A percentile compares a stretch with the other conserved stretches of the same genome.
phyloP scores from a whole-genome alignment of 2,888 invertebrate species.

The Leucophenga montana region DNA sequence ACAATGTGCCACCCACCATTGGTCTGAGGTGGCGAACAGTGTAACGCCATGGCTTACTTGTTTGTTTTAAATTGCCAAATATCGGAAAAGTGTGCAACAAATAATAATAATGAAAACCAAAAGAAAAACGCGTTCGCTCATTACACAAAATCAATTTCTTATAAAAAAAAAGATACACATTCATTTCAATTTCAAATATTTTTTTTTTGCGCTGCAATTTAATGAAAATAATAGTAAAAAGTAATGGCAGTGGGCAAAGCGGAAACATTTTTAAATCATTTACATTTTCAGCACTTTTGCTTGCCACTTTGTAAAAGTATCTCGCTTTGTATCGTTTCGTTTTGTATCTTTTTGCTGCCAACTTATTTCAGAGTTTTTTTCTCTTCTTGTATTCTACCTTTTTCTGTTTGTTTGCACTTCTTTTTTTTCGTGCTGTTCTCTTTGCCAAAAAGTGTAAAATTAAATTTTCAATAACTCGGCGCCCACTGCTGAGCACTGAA shows the following conservation, averaged over 20 bases:
- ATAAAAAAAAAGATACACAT: not conserved
- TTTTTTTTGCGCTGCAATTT: no score
- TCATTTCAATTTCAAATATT: not conserved
- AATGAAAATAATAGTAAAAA: conserved; percentile 4
- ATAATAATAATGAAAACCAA: conserved; percentile 6
- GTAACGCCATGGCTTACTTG: no score
- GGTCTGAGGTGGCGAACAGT: no score
- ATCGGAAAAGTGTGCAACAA: not conserved
- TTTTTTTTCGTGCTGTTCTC: not conserved
- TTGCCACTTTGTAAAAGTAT: no score
- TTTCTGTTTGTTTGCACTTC: not conserved
- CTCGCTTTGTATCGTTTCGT: not conserved
- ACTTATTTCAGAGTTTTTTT: not conserved
- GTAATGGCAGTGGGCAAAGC: not conserved
- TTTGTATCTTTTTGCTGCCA: not conserved
- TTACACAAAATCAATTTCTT: conserved; percentile 8
- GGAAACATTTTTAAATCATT: not conserved
- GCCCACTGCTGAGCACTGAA: not conserved
- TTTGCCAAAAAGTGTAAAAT: conserved; percentile 14
- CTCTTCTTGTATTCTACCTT: not conserved
- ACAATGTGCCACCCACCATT: no score
- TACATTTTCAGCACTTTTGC: not conserved
- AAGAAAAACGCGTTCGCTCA: not conserved
- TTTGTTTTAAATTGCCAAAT: no score
- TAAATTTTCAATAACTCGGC: conserved; percentile 23